Conservation (phyloP, 2,113 vertebrate species). For the Pangasianodon gigas region DNA sequence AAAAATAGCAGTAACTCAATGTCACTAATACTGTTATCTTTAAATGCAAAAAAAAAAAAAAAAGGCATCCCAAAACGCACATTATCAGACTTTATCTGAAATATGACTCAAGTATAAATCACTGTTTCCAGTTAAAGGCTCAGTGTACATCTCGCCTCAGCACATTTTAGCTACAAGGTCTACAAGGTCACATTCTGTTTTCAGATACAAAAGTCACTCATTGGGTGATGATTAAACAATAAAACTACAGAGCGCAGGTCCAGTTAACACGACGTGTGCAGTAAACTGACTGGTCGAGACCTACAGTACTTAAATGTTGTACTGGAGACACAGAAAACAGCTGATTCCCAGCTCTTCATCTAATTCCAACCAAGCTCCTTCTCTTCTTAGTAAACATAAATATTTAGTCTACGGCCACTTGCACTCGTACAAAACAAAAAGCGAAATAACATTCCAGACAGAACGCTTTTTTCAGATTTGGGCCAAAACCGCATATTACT, state of each 20-base stretch:
- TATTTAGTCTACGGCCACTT: conserved; percentile 31
- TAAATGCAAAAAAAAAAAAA: background rate
- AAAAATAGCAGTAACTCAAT: background rate
- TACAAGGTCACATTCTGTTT: background rate
- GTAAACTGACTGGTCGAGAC: background rate
- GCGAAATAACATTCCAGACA: background rate
- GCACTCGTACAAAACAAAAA: conserved; percentile 7
- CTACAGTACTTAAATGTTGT: background rate
- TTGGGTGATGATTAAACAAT: background rate
- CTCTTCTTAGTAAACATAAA: conserved; percentile 9
- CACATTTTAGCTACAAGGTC: conserved; percentile 11
- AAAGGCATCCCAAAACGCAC: background rate
- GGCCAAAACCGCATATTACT: background rate
- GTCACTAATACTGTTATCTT: background rate
- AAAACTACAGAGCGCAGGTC: background rate
- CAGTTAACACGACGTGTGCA: background rate
- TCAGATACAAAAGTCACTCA: background rate
- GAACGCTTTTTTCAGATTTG: background rate
- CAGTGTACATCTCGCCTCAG: background rate
- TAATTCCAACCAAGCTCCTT: background rate
- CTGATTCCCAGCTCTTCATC: background rate
- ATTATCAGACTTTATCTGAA: background rate
- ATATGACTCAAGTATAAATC: conserved; percentile 14
- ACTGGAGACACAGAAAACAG: background rate
- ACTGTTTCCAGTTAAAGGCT: conserved; percentile 31